Evolutionary conservation across 1,140 invertebrate species (phyloP), one percentile per base, ranked within the genome.

Genomic region (Potamilus streckersoni): DNA sequence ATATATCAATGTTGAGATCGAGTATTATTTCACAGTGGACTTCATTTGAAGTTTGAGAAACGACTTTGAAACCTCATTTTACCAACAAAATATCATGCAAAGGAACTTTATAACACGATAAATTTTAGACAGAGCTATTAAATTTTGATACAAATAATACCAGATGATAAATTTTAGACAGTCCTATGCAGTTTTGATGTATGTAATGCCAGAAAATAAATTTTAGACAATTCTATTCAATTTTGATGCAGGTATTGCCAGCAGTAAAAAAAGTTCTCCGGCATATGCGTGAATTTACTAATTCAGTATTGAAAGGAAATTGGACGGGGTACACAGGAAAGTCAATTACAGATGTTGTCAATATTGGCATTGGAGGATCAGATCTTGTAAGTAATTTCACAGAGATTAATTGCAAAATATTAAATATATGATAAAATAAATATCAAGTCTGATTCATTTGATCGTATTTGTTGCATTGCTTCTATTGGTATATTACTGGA

Each of bases 331-430:
- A 95, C 88, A 97, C 96, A 8, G 97, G 97, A 15, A 97, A 99
- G 91, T 88, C 94, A 73, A 99, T 99, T 66, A 97, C 96, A 74
- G 98, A 99, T 92, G 96, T 99, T 67, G 95, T 99, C 49, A 99
- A 99, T 89, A 99, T 99, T 92, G 98, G 98, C 69, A 99, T 99
- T 86, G 98, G 98, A 70, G 98, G 98, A 49, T 99, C 98, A 12
- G 98, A 99, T 93, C 91, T 99, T 85, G 94, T 95, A 90, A 55
- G 71, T 72, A 5, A 19, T 59, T 49, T 49, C 11, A 8, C 38
- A 49, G 38, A 49, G 6, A 49, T 49, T 8, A 49, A 8, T 49
- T 49, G 11, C 38, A 49, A 49, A 49, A 11, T 4, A 6, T 49
- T 8, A 49, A 6, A 49, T 8, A 49, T 49, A 49, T 49, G 38